Percentiles rank a stretch among this genome's conserved stretches.
Evolutionary conservation across 2,888 invertebrate genomes (phyloP).

Genomic region (Sinohyriopsis cumingii): DNA sequence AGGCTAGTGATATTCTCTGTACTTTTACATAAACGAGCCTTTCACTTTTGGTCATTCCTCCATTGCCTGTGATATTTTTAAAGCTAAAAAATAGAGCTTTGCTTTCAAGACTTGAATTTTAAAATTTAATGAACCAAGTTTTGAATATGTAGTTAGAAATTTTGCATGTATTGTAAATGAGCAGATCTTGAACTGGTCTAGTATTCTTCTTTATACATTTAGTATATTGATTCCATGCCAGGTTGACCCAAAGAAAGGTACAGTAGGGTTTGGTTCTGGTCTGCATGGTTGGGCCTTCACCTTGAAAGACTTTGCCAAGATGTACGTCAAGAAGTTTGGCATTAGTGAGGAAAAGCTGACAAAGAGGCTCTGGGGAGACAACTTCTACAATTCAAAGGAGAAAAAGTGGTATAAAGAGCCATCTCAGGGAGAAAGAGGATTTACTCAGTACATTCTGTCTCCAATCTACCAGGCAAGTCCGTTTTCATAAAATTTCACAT

Average conservation of each 20-base stretch:
- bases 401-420: conserved; percentile 90
- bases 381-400: conserved; percentile 96
- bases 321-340: conserved; percentile 99
- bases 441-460: conserved; percentile 98
- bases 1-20: too few relatives aligned
- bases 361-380: conserved; percentile 96
- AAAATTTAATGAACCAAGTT: too few relatives aligned
- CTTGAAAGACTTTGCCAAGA: conserved; percentile 98
- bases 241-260: conserved; percentile 97
- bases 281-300: conserved; percentile 99
- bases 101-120: too few relatives aligned
- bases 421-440: conserved; percentile 80
- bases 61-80: too few relatives aligned
- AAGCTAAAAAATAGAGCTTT: too few relatives aligned
- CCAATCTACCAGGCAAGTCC: conserved; percentile 94
- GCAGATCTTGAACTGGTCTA: too few relatives aligned
- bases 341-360: conserved; percentile 91
- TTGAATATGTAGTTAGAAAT: too few relatives aligned
- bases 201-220: neutral
- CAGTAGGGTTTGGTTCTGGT: conserved; percentile 99
- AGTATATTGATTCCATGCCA: conserved; percentile 51
- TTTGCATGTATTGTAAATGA: too few relatives aligned
- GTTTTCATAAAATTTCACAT: too few relatives aligned
- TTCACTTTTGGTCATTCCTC: too few relatives aligned
- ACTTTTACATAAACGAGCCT: too few relatives aligned